Evolutionary conservation across 2,888 invertebrate species (phyloP), one percentile per base, ranked within the genome.

Genomic region (Sycophila texana): DNA sequence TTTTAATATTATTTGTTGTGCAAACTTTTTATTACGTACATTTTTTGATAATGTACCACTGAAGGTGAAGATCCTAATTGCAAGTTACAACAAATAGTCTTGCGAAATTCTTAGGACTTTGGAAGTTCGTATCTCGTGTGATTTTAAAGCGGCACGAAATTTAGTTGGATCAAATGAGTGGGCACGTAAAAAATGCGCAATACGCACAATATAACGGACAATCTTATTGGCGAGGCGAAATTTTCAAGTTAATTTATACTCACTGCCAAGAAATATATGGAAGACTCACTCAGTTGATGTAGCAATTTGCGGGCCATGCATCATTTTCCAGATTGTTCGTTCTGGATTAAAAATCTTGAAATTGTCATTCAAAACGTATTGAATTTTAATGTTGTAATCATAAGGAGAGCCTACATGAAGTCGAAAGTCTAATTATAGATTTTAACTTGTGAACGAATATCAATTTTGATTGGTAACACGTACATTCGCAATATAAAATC

Each of bases 121-220:
- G 49, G 57, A 63, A 63, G 74, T 79, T 74, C 79, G 70, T 77
- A 79, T 74, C 70, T 74, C 51, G 18, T 71, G 81, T 74, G 61
- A 77, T 73, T 80, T 75, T 68, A 30, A 49, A 77, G 57, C 65
- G 68, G 72, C 75, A 53, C 26, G 30, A 57, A n/a, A 63, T 79
- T 76, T 77, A 68, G 65, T 57, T 77, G 39, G 65, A 63, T 80
- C 63, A 73, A 80, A 77, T 77, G 58, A 80, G 77, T 80, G 71
- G 78, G 71, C 75, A 72, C 65, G 61, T 66, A 67, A 55, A 73
- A 55, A 67, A 74, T 81, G 71, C 63, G 79, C 72, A 80, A 74
- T 66, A 77, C 82, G 82, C 81, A 82, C 82, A 83, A 81, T 77
- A 61, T 49, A 79, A 79, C 74, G 72, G 81, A 82, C 82, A 82